A percentile compares a stretch with the other conserved stretches of the same genome.
Evolutionary conservation across 2,888 invertebrate species (phyloP).

Genomic region (Nebria salina): DNA sequence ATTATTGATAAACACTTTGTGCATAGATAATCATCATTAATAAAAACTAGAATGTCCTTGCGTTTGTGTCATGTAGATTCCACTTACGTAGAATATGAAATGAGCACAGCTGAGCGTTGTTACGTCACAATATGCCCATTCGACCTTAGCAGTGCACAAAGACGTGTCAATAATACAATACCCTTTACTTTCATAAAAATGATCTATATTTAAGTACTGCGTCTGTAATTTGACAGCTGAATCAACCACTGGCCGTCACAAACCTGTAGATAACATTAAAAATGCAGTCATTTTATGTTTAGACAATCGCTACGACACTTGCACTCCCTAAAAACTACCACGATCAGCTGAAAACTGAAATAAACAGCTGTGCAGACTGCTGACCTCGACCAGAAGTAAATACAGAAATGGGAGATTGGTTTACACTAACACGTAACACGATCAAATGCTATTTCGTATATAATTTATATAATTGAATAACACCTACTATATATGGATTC

Average conservation of each 20-base stretch:
- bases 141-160: conserved; percentile 45
- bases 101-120: conserved; percentile 31
- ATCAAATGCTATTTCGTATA: not conserved
- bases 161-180: conserved; percentile 35
- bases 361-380: conserved; percentile 48
- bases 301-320: conserved; percentile 40
- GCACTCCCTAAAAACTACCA: conserved; percentile 36
- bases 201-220: conserved; percentile 27
- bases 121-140: conserved; percentile 44
- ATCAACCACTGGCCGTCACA: conserved; percentile 39
- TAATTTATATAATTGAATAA: too few species aligned
- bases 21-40: conserved; percentile 21
- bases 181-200: conserved; percentile 26
- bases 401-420: conserved; percentile 11
- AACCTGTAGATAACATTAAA: conserved; percentile 40
- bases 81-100: conserved; percentile 4
- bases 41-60: not conserved
- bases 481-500: too few species aligned
- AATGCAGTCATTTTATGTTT: conserved; percentile 41
- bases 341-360: conserved; percentile 49
- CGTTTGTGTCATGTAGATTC: not conserved
- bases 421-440: conserved; percentile 2
- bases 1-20: conserved; percentile 23
- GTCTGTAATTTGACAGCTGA: conserved; percentile 24
- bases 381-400: conserved; percentile 47